These are phyloP conservation scores for Hephaestus fuliginosus DNA, from an alignment of 2,797 vertebrate genomes.

Conservation along the genomic window DNA sequence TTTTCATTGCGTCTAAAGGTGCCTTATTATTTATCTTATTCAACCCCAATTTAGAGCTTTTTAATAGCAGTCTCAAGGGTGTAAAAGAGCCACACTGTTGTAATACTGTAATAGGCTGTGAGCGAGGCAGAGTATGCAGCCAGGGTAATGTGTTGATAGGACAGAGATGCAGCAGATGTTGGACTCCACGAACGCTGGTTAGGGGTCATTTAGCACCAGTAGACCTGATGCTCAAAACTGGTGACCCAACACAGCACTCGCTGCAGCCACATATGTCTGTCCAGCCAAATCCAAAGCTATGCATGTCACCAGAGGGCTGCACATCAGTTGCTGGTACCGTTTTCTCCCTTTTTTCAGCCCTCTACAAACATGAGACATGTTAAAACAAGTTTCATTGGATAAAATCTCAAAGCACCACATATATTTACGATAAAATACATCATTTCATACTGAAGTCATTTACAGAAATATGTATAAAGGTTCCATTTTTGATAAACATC, in stretches of 20 bases:
- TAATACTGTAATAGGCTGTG: not conserved
- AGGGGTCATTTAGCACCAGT: constrained; percentile 45
- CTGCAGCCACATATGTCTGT: constrained; percentile 40
- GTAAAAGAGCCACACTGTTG: too few species aligned
- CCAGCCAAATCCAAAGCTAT: not conserved
- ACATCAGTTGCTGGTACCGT: not conserved
- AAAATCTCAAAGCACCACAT: constrained; percentile 57
- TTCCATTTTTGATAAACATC: constrained; percentile 67
- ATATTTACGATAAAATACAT: constrained; percentile 77
- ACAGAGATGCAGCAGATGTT: constrained; percentile 53
- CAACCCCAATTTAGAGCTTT: not conserved
- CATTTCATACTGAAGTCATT: constrained; percentile 68
- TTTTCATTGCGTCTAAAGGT: not conserved
- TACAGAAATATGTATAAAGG: constrained; percentile 74
- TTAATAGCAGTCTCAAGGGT: not conserved
- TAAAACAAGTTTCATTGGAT: constrained; percentile 59
- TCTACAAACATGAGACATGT: not conserved
- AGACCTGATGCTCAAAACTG: constrained; percentile 46
- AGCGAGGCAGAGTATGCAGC: constrained; percentile 13
- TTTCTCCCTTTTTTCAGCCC: not conserved
- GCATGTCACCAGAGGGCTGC: constrained; percentile 5
- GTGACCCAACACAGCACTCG: constrained; percentile 41
- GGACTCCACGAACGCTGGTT: constrained; percentile 17
- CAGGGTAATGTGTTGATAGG: constrained; percentile 19
- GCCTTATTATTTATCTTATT: not conserved